Base-by-base conservation (phyloP, 2,113 vertebrate species). In the Seriola dumerili region DNA sequence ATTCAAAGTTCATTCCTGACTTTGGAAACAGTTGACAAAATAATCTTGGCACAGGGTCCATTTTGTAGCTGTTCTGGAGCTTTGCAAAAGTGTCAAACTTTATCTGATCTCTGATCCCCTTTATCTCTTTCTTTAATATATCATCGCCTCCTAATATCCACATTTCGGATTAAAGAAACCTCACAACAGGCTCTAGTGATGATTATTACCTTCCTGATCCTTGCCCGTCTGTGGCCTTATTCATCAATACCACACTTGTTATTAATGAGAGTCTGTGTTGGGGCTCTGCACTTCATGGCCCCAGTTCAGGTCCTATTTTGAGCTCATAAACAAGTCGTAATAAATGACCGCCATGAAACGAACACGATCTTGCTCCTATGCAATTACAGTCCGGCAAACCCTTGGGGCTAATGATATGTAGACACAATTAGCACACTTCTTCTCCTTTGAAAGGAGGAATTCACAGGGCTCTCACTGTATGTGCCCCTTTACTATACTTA, bases 321-420 rank as follows among this genome's bases (percentile, higher is more conserved):
- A 61, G 77, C 87, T 80, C 72, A 87, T 88, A 85, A 89, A 88
- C 91, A 84, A 77, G 69, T 81, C 70, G 44, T 85, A 83, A 84
- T 89, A 88, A 89, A 92, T 70, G 82, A 87, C 52, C 68, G 8
- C 23, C 52, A 21, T 74, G 67, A 77, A 76, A 70, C 79, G 78
- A 84, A 82, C 75, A 83, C 14, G 52, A 80, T 86, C 67, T 68
- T 9, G 55, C 76, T 86, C 40, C 46, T 58, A 76, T 76, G 80
- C 67, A 83, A 67, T 87, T 88, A 76, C 83, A 58, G 75, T 69
- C 68, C 57, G 52, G 76, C 80, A 46, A 66, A 29, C 69, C 80
- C 54, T 36, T 25, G 72, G 50, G 82, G 65, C 44, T 42, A 40
- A 34, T 48, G 72, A 70, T 81, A 74, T 79, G 78, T 48, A 70